Percentiles rank a stretch among this genome's conserved stretches.
Conservation (phyloP, 53 echinoderm and acorn worm species). For the Apostichopus leukothele region DNA sequence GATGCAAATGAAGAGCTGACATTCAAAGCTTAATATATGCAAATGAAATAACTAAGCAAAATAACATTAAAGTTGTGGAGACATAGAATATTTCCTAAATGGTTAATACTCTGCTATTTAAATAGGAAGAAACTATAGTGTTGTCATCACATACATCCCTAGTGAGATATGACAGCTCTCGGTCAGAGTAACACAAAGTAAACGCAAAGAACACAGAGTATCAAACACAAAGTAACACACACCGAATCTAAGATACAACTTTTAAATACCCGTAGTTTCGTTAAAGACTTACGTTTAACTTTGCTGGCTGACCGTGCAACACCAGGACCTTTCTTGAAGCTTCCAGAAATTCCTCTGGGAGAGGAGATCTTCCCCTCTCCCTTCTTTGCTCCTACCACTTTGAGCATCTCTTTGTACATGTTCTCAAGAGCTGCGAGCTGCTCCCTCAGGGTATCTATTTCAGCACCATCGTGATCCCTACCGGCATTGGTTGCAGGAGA, state of each 20-base stretch:
- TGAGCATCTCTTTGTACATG: conserved; percentile 90
- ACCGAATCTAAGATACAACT: neutral
- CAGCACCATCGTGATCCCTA: conserved; percentile 58
- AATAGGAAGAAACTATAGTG: too few relatives aligned
- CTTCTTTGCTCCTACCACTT: conserved; percentile 48
- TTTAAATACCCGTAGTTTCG: neutral
- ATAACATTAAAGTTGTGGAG: too few relatives aligned
- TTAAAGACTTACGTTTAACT: conserved; percentile 9
- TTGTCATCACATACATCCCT: too few relatives aligned
- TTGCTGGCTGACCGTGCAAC: conserved; percentile 17
- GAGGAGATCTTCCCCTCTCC: neutral
- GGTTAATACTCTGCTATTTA: too few relatives aligned
- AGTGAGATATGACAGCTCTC: too few relatives aligned
- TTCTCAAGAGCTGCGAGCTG: conserved; percentile 86
- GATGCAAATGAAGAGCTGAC: too few relatives aligned
- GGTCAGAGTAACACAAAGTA: neutral
- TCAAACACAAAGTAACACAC: neutral
- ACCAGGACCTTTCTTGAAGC: neutral
- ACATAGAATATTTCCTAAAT: too few relatives aligned
- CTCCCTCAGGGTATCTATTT: conserved; percentile 71
- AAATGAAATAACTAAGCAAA: too few relatives aligned
- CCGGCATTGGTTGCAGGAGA: neutral
- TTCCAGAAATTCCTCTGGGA: neutral
- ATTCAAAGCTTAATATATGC: too few relatives aligned
- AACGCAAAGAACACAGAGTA: neutral